phyloP scores from a whole-genome alignment of 2,888 invertebrate species.

The Conchocele bisecta region DNA sequence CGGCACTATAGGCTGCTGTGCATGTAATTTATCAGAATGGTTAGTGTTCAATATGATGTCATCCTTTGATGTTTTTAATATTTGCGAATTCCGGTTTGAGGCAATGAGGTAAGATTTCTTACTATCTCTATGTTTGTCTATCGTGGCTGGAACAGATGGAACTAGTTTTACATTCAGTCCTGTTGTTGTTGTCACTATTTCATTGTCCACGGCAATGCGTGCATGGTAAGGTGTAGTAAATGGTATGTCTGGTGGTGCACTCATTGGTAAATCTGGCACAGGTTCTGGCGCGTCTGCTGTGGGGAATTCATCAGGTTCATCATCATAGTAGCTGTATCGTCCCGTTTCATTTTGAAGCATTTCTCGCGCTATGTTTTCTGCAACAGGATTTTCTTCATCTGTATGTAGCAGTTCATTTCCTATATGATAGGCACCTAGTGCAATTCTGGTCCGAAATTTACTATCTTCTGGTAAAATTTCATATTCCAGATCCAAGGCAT shows the following conservation, averaged over 20 bases:
- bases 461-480: conserved; percentile 40
- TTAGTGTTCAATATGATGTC: too few relatives aligned
- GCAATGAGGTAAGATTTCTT: too few relatives aligned
- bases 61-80: too few relatives aligned
- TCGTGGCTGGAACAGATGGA: too few relatives aligned
- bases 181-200: neutral
- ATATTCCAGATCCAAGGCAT: conserved; percentile 58
- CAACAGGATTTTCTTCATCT: conserved; percentile 44
- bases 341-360: conserved; percentile 38
- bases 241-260: conserved; percentile 44
- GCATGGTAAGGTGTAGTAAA: too few relatives aligned
- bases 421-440: conserved; percentile 25
- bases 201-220: conserved; percentile 3
- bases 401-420: conserved; percentile 21
- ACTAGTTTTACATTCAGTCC: too few relatives aligned
- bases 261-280: conserved; percentile 44
- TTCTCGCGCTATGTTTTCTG: conserved; percentile 51
- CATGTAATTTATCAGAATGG: too few relatives aligned
- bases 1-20: too few relatives aligned
- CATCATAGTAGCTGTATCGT: conserved; percentile 52
- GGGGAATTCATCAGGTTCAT: conserved; percentile 52
- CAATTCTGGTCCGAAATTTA: conserved; percentile 32
- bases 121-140: too few relatives aligned
- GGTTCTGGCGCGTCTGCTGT: conserved; percentile 43
- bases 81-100: too few relatives aligned